Evolutionary conservation across 2,113 vertebrate genomes (phyloP), one percentile per base, ranked within the genome.

Genomic region (Oryctolagus cuniculus): DNA sequence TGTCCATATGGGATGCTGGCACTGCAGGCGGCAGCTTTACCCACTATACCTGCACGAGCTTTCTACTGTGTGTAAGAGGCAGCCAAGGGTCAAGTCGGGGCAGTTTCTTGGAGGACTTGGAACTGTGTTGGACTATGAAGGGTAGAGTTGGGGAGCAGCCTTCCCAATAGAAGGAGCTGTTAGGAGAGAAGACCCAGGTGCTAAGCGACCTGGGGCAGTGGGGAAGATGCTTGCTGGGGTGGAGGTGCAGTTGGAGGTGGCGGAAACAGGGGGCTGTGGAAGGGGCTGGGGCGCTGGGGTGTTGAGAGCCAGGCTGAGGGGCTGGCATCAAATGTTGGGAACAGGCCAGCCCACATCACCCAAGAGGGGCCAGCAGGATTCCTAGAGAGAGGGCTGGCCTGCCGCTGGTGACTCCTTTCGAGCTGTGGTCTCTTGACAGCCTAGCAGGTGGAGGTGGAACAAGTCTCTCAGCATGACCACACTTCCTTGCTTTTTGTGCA

Each of bases 361-460:
- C 22, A 21, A 27, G 81, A 34, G 29, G 64, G 38, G 17, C 22
- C 6, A 1, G 1, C 9, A 0, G 38, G 16, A 15, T 53, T 87
- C 53, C 84, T 24, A 51, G n/a, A 63, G 22, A 63, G 69, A 82
- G 53, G 73, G 69, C 55, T 29, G 25, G 70, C 22, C 10, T 38
- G 25, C 63, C 73, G 49, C 86, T 80, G 22, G 29, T 77, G 61
- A 74, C 44, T 31, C 44, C 16, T 63, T 92, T 90, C 58, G n/a
- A 61, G 64, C 49, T 75, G n/a, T 25, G 51, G 61, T 70, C 34
- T 93, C 58, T 27, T 27, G 36, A 87, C 94, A 95, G 77, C 66
- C 64, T 70, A 44, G 81, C 70, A 83, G 83, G 31, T 49, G 27
- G 25, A 70, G 34, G n/a, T 58, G 15, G 34, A 67, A 34, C 70